A percentile compares a stretch with the other conserved stretches of the same genome.
phyloP scores from a whole-genome alignment of 2,113 vertebrate species.

The Rhineura floridana region DNA sequence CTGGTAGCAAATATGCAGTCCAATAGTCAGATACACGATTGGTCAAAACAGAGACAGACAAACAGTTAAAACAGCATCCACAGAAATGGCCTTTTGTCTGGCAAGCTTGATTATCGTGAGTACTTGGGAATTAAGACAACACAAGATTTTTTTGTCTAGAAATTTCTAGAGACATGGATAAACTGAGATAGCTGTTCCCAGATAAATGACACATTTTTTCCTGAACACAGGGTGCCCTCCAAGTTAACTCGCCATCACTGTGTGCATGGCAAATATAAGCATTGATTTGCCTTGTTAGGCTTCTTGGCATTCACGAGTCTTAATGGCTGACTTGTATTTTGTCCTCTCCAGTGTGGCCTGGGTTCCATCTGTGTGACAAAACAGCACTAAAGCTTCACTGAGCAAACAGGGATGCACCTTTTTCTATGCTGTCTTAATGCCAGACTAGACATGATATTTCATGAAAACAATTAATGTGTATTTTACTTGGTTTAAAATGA shows the following conservation, averaged over 20 bases:
- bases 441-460: background rate
- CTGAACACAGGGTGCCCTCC: background rate
- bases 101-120: background rate
- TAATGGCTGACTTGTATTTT: background rate
- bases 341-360: background rate
- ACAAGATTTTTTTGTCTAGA: background rate
- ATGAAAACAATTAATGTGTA: background rate
- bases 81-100: background rate
- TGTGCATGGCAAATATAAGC: background rate
- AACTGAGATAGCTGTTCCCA: background rate
- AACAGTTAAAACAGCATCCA: too few relatives aligned
- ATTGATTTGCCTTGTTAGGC: background rate
- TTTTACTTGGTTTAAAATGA: too few relatives aligned
- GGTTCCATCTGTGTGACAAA: background rate
- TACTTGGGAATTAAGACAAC: background rate
- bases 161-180: background rate
- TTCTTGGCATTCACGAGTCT: background rate
- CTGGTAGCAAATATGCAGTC: background rate
- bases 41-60: background rate
- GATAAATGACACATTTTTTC: background rate
- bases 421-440: background rate
- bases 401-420: background rate
- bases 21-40: background rate
- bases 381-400: background rate
- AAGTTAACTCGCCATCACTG: background rate